These are phyloP conservation scores for Platichthys flesus DNA, from an alignment of 2,113 vertebrate species.

Conservation along the genomic window DNA sequence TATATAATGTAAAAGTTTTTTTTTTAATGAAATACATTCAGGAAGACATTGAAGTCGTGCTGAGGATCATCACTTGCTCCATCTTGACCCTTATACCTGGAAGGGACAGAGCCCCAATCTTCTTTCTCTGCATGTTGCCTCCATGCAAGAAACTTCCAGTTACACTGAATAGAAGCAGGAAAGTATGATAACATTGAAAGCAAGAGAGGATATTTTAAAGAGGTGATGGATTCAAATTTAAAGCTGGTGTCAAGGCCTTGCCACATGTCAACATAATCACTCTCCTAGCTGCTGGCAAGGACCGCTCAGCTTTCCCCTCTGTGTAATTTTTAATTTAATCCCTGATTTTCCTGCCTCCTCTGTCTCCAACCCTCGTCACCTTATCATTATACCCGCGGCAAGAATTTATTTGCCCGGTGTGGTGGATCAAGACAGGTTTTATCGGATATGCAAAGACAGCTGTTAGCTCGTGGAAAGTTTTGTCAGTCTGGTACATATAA, in stretches of 20 bases:
- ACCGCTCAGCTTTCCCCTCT: neutral
- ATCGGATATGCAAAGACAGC: neutral
- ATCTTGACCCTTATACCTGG: neutral
- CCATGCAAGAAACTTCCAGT: neutral
- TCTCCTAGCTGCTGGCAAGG: constrained; percentile 11
- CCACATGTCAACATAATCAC: constrained; percentile 40
- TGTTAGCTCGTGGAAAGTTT: neutral
- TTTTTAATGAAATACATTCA: neutral
- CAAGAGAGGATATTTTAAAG: neutral
- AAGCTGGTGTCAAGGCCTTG: constrained; percentile 20
- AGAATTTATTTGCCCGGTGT: constrained; percentile 7
- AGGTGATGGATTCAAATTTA: constrained; percentile 35
- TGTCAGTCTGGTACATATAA: neutral
- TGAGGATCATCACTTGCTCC: neutral
- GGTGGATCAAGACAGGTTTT: neutral
- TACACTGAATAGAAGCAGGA: constrained; percentile 12
- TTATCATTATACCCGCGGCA: neutral
- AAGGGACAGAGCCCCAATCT: constrained; percentile 1
- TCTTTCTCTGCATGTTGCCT: neutral
- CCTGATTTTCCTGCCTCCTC: neutral
- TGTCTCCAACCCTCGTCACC: neutral
- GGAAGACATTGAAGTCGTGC: neutral
- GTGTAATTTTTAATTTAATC: constrained; percentile 14
- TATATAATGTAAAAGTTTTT: too few species aligned
- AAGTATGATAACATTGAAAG: constrained; percentile 10